phyloP scores from a whole-genome alignment of 2,797 vertebrate genomes.

The Rachycentron canadum region DNA sequence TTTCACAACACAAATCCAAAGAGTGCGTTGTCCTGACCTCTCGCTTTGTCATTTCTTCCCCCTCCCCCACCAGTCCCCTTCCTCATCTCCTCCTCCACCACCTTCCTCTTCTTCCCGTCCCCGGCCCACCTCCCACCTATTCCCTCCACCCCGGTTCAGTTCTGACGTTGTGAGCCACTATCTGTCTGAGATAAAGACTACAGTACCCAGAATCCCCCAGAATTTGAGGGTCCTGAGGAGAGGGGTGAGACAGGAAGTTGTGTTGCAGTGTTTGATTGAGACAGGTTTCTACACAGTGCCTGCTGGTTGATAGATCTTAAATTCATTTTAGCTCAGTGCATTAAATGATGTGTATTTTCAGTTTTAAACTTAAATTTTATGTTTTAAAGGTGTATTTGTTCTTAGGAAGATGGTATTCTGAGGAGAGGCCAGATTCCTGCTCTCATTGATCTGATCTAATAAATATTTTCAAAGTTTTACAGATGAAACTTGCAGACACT shows the following conservation, averaged over 20 bases:
- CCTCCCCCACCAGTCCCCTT: conserved; percentile 61
- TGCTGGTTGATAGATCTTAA: conserved; percentile 25
- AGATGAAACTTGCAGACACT: conserved; percentile 50
- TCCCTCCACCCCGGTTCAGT: conserved; percentile 90
- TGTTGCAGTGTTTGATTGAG: conserved; percentile 22
- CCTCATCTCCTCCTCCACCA: conserved; percentile 61
- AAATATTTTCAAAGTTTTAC: background rate
- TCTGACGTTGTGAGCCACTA: conserved; percentile 94
- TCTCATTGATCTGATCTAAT: background rate
- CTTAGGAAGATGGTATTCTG: background rate
- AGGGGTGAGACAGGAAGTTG: conserved; percentile 91
- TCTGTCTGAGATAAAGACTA: conserved; percentile 95
- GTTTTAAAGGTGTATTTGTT: background rate
- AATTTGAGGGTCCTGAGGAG: conserved; percentile 92
- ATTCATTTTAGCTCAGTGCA: background rate
- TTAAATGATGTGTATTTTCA: background rate
- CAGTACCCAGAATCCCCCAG: conserved; percentile 94
- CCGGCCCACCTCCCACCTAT: conserved; percentile 86
- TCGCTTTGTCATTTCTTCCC: conserved; percentile 55
- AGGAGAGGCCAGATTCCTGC: background rate
- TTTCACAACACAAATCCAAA: background rate
- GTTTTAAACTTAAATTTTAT: background rate
- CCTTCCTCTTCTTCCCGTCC: conserved; percentile 81
- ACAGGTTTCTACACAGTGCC: conserved; percentile 50
- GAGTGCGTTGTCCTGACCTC: conserved; percentile 43